A percentile compares a stretch with the other conserved stretches of the same genome.
These are phyloP conservation scores for Raja brachyura DNA, from an alignment of 2,113 vertebrate species.

Conservation along the genomic window DNA sequence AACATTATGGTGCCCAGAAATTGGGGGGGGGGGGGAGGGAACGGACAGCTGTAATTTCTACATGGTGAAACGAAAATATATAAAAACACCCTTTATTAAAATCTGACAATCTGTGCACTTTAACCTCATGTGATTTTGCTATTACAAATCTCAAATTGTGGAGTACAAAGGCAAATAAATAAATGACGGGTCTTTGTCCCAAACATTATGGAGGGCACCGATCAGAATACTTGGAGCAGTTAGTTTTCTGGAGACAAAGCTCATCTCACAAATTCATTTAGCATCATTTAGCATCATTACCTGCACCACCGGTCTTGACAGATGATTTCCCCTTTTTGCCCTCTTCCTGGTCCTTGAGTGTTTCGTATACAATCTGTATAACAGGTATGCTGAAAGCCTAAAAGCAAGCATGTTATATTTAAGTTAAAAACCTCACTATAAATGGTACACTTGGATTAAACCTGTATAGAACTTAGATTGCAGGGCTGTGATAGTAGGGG, in stretches of 20 bases:
- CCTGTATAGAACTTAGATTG: neutral
- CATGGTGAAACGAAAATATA: no score
- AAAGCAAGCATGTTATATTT: constrained; percentile 36
- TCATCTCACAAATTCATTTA: neutral
- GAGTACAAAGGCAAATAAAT: no score
- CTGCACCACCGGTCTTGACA: constrained; percentile 79
- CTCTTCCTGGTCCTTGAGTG: constrained; percentile 89
- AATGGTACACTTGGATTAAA: neutral
- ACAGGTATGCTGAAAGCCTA: constrained; percentile 96
- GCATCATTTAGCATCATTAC: constrained; percentile 50
- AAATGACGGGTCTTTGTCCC: no score
- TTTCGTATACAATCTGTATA: constrained; percentile 97
- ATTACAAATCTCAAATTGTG: no score
- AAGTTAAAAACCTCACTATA: neutral
- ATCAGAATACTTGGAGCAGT: neutral
- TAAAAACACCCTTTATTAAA: no score
- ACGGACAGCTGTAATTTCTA: no score
- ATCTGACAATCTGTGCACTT: no score
- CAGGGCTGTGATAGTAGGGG: no score
- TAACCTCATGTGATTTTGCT: no score
- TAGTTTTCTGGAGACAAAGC: neutral
- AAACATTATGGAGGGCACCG: no score
- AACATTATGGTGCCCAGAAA: no score
- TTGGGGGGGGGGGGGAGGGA: no score
- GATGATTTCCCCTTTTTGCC: constrained; percentile 83